Base-by-base conservation (phyloP, 2,113 vertebrate genomes). In the Anguilla japonica region DNA sequence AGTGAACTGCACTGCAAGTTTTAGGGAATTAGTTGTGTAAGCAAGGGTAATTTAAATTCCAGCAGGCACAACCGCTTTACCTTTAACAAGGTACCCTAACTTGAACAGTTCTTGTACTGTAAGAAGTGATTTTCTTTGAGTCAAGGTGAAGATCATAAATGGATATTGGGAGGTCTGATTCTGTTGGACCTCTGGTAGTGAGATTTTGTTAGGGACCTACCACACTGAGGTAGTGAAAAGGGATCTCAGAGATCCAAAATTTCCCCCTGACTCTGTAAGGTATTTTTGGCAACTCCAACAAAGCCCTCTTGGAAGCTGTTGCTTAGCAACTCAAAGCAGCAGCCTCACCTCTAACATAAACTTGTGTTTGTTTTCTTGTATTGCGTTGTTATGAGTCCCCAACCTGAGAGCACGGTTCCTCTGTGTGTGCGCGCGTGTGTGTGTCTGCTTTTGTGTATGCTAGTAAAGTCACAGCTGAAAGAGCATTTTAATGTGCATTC, bases 241-340 rank as follows among this genome's bases (percentile, higher is more conserved):
- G 18, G 80, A 22, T 46, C 80, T 41, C 15, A 46, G 80, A 81
- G 40, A 39, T 43, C 40, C 57, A 84, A 75, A 75, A 75, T 34
- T 75, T 75, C 71, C 71, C 71, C 71, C n/a, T 75, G 71, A 75
- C 71, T 75, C 71, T 34, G 71, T n/a, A n/a, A 75, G 71, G 41
- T 71, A 84, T 46, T 71, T 84, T 84, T 67, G 29, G 82, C 50
- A 83, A 34, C 57, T 40, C 71, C 53, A 26, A 18, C 16, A 41
- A 81, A 81, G 39, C 53, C 83, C 83, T 71, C 20, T 13, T 57
- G 83, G 67, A 84, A 71, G 60, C 83, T 53, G 53, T 71, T 84
- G 40, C 29, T 26, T 53, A 29, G 50, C 46, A 83, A 56, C 46
- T 3, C 34, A n/a, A 83, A 83, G 46, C 82, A 83, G 26, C 22